Percentiles rank a stretch among this genome's conserved stretches.
phyloP scores from a whole-genome alignment of 2,888 invertebrate genomes.

The Nymphalis c-album region DNA sequence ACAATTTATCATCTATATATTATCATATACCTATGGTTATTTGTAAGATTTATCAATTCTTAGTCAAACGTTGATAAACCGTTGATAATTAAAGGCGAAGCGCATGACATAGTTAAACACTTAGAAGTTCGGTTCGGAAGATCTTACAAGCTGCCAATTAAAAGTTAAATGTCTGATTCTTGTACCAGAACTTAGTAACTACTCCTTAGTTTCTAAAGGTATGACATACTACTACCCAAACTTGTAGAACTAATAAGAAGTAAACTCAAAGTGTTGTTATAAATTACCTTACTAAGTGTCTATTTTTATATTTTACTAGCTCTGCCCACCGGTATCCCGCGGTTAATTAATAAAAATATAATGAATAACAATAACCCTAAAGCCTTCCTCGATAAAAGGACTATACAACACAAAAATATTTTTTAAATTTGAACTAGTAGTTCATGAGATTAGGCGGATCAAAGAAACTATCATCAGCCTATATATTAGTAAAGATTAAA shows the following conservation, averaged over 20 bases:
- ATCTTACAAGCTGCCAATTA: conserved; percentile 80
- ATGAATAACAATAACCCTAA: too few relatives aligned
- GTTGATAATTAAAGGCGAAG: conserved; percentile 39
- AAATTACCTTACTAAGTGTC: neutral
- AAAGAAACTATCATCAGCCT: too few relatives aligned
- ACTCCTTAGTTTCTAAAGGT: conserved; percentile 57
- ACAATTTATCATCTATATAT: neutral
- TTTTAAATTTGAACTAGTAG: too few relatives aligned
- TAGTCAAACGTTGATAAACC: conserved; percentile 2
- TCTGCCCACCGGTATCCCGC: too few relatives aligned
- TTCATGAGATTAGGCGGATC: too few relatives aligned
- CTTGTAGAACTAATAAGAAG: neutral
- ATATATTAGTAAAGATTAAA: too few relatives aligned
- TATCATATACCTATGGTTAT: too few relatives aligned
- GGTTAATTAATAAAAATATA: too few relatives aligned
- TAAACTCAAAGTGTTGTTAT: neutral
- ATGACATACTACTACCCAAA: conserved; percentile 4
- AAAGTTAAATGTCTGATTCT: conserved; percentile 82
- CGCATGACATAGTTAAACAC: conserved; percentile 74
- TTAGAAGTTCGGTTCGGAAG: conserved; percentile 72
- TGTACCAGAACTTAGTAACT: conserved; percentile 73
- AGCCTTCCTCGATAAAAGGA: too few relatives aligned
- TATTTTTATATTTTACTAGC: neutral
- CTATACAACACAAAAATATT: too few relatives aligned
- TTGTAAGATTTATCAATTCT: neutral